phyloP scores from a whole-genome alignment of 2,888 invertebrate species.

The Euzetes globulus region DNA sequence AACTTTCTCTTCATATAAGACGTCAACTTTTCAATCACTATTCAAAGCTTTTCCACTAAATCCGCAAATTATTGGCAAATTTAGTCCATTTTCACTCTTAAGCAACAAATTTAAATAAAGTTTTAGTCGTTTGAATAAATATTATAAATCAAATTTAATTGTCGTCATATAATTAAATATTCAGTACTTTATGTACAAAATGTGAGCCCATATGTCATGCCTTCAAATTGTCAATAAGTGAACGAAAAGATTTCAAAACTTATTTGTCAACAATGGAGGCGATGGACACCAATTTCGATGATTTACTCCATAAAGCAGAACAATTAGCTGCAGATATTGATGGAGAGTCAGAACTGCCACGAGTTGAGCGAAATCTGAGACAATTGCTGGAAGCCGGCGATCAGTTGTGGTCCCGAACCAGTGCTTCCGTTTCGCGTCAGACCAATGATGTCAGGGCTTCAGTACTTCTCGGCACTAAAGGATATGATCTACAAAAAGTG shows the following conservation, averaged over 20 bases:
- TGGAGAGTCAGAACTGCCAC: constrained; percentile 58
- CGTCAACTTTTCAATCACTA: not conserved
- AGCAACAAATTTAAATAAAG: too few species aligned
- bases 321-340: constrained; percentile 81
- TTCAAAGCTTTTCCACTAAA: too few species aligned
- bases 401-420: constrained; percentile 76
- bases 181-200: too few species aligned
- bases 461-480: constrained; percentile 78
- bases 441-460: constrained; percentile 82
- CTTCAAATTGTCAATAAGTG: too few species aligned
- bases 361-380: constrained; percentile 76
- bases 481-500: constrained; percentile 86
- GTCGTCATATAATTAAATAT: too few species aligned
- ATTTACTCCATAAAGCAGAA: constrained; percentile 82
- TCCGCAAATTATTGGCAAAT: too few species aligned
- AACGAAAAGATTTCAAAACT: too few species aligned
- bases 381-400: constrained; percentile 87
- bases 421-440: constrained; percentile 59
- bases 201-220: too few species aligned
- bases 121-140: too few species aligned
- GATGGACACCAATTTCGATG: constrained; percentile 50
- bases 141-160: too few species aligned
- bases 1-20: not conserved
- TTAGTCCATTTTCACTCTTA: too few species aligned
- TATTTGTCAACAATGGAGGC: constrained; percentile 19